phyloP scores from a whole-genome alignment of 2,113 vertebrate genomes.

The Antigone vipio region DNA sequence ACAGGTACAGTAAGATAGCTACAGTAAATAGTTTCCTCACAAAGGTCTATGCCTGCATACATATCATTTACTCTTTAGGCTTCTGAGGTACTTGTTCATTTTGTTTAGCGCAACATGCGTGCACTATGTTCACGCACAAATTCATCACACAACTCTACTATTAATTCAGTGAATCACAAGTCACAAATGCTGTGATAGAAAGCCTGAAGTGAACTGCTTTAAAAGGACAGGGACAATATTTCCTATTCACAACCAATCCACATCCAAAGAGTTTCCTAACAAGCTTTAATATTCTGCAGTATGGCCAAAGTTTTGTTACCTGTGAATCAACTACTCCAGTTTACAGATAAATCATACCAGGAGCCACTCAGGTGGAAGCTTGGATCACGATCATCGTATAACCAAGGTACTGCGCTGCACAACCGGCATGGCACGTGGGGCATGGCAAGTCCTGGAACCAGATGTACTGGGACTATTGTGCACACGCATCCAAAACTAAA shows the following conservation, averaged over 20 bases:
- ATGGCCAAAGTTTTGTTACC: background rate
- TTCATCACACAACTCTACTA: background rate
- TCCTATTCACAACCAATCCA: background rate
- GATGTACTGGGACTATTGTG: background rate
- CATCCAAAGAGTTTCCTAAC: background rate
- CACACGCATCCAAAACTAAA: background rate
- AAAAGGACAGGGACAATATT: background rate
- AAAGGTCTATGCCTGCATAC: background rate
- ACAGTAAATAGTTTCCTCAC: background rate
- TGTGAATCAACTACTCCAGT: background rate
- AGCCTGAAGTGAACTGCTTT: background rate
- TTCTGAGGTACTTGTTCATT: background rate
- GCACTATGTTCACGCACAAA: background rate
- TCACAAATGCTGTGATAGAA: background rate
- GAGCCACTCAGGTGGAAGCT: background rate
- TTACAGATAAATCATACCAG: background rate
- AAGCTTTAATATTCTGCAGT: background rate
- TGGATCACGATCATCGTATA: background rate
- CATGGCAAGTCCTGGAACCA: background rate
- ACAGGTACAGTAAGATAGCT: background rate
- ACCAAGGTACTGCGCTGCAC: accelerated
- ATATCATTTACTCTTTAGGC: background rate
- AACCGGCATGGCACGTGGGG: accelerated
- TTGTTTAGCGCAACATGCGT: background rate
- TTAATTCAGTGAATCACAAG: background rate